Evolutionary conservation across 1,140 invertebrate species (phyloP).

Genomic region (Drosophila bocki): DNA sequence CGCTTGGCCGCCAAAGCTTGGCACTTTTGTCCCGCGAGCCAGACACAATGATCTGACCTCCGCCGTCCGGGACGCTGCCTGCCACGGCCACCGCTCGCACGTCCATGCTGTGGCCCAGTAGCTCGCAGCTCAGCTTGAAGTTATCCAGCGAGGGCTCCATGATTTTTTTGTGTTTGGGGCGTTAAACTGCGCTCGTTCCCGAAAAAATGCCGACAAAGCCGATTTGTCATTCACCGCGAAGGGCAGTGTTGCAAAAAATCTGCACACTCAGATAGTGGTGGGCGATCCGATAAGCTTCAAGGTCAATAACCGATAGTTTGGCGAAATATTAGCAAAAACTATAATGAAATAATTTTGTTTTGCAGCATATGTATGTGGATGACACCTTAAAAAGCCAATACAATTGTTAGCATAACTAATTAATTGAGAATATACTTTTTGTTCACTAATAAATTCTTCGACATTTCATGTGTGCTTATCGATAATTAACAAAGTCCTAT

Average conservation of each 20-base stretch:
- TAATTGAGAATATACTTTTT: background rate
- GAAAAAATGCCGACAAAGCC: constrained; percentile 5
- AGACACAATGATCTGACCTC: constrained; percentile 90
- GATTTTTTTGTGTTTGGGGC: background rate
- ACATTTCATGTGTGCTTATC: background rate
- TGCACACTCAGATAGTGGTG: constrained; percentile 43
- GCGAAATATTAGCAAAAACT: background rate
- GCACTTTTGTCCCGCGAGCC: constrained; percentile 94
- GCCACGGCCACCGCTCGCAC: constrained; percentile 91
- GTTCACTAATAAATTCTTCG: too few species aligned
- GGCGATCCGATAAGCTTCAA: background rate
- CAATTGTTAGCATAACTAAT: background rate
- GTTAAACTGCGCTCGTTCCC: constrained; percentile 2
- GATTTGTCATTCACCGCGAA: constrained; percentile 23
- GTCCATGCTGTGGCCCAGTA: constrained; percentile 93
- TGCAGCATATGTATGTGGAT: too few species aligned
- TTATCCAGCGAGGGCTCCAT: constrained; percentile 83
- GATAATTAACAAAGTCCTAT: background rate
- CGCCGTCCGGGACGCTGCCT: constrained; percentile 88
- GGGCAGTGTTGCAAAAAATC: constrained; percentile 29
- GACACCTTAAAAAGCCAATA: background rate
- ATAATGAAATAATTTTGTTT: too few species aligned
- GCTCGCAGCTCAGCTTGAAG: constrained; percentile 91
- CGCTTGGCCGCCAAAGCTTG: constrained; percentile 92
- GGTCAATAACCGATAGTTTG: constrained; percentile 24